Conservation (phyloP, 2,888 invertebrate genomes). For the Allolobophora icterica region DNA sequence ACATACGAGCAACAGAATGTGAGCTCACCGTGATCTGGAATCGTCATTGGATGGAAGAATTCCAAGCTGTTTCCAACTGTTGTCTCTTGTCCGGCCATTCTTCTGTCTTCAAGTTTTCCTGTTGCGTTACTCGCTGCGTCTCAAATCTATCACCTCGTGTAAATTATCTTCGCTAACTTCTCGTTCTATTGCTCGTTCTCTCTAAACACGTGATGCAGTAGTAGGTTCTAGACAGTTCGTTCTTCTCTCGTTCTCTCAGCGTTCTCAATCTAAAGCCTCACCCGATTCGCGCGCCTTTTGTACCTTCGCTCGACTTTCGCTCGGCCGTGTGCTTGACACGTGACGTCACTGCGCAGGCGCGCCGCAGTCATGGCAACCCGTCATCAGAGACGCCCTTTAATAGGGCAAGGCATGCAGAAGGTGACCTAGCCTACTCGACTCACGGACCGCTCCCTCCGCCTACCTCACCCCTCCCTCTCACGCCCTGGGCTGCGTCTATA, state of each 20-base stretch:
- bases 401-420: neutral
- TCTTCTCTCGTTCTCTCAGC: neutral
- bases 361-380: neutral
- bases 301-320: neutral
- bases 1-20: neutral
- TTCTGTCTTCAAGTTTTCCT: neutral
- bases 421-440: neutral
- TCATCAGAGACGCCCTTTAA: neutral
- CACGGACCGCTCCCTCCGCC: constrained; percentile 11
- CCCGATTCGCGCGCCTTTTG: neutral
- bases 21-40: neutral
- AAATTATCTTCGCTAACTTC: neutral
- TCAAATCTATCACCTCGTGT: neutral
- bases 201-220: neutral
- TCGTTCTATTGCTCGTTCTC: neutral
- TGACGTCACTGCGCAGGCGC: constrained; percentile 1
- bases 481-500: no score
- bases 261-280: neutral
- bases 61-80: neutral
- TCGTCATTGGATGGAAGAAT: neutral
- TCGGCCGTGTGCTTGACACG: neutral
- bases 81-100: neutral
- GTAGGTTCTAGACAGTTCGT: neutral
- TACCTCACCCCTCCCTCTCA: neutral
- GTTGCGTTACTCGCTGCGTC: neutral